These are phyloP conservation scores for Nannoperca obscura DNA, from an alignment of 2,797 vertebrate species.

Conservation along the genomic window DNA sequence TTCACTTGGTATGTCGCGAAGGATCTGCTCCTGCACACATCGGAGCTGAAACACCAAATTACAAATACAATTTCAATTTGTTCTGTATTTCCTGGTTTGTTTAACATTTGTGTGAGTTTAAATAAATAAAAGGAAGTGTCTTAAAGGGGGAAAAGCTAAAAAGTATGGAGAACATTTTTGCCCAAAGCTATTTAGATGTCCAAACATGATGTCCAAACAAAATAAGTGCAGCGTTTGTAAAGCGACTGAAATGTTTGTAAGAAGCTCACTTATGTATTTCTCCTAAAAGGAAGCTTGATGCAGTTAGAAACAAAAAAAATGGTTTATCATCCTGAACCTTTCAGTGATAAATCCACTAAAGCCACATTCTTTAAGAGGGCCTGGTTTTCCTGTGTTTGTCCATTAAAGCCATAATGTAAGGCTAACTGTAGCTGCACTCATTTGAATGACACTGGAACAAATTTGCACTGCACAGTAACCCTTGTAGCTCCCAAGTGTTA, in stretches of 20 bases:
- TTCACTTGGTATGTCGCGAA: too few species aligned
- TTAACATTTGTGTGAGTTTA: not conserved
- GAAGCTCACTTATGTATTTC: not conserved
- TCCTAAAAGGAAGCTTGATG: not conserved
- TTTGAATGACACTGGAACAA: constrained; percentile 64
- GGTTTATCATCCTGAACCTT: not conserved
- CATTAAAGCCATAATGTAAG: constrained; percentile 39
- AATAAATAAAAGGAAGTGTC: not conserved
- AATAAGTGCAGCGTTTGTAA: not conserved
- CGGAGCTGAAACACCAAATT: too few species aligned
- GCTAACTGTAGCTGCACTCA: constrained; percentile 50
- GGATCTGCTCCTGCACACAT: too few species aligned
- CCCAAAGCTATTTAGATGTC: not conserved
- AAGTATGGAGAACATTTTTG: not conserved
- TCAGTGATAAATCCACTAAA: not conserved
- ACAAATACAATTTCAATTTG: too few species aligned
- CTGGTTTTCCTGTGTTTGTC: constrained; percentile 28
- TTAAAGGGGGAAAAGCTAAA: not conserved
- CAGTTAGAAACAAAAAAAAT: not conserved
- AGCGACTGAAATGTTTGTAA: not conserved
- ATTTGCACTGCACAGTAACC: constrained; percentile 38
- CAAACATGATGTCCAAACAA: not conserved
- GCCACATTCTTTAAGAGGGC: not conserved
- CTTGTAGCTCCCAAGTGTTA: constrained; percentile 64
- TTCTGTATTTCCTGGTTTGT: too few species aligned